These are phyloP conservation scores for Agelaius tricolor DNA, from an alignment of 2,113 vertebrate genomes.

Conservation along the genomic window DNA sequence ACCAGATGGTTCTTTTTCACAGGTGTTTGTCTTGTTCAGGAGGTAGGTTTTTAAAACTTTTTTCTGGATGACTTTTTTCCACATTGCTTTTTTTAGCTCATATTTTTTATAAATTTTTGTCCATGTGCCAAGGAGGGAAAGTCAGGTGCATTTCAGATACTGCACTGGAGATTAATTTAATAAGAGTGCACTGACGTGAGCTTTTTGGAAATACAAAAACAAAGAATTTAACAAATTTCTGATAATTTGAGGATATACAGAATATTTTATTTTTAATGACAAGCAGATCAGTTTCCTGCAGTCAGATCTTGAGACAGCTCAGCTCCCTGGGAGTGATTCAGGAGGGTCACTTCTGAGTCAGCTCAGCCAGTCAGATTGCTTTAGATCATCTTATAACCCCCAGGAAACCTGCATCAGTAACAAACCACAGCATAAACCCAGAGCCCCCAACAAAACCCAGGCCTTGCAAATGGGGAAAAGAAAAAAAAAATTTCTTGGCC, in stretches of 20 bases:
- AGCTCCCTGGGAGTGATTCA: not conserved
- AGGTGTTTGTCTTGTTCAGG: not conserved
- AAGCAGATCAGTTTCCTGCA: not conserved
- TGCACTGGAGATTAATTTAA: not conserved
- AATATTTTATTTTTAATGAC: not conserved
- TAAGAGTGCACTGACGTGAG: not conserved
- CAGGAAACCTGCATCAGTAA: not conserved
- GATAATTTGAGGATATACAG: not conserved
- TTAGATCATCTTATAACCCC: not conserved
- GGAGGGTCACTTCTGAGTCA: slow-evolving; percentile 23
- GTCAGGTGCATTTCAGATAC: not conserved
- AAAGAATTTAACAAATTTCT: not conserved
- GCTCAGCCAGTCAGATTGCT: not conserved
- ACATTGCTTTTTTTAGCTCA: not conserved
- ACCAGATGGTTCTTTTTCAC: not conserved
- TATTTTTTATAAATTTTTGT: not conserved
- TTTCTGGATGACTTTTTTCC: not conserved
- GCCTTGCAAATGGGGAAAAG: not conserved
- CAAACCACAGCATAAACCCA: not conserved
- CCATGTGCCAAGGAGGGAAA: not conserved
- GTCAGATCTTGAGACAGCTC: not conserved
- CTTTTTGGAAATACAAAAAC: not conserved
- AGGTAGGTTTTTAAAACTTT: not conserved
- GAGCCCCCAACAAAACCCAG: not conserved
- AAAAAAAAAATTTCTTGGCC: not conserved